Percentiles rank a stretch among this genome's conserved stretches.
These are phyloP conservation scores for Argyresthia albistria DNA, from an alignment of 2,888 invertebrate species.

Conservation along the genomic window DNA sequence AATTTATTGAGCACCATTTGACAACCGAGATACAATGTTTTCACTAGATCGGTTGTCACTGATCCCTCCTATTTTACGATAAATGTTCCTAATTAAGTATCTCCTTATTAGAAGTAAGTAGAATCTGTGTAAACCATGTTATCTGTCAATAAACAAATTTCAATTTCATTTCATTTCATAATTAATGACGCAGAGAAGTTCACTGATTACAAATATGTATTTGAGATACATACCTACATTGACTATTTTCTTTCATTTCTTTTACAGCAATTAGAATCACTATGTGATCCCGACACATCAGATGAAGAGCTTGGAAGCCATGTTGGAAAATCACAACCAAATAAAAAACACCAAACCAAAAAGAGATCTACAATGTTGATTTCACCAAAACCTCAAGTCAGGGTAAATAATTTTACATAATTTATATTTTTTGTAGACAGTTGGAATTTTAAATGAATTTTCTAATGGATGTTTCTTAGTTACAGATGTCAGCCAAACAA, in stretches of 20 bases:
- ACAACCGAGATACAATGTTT: no score
- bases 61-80: no score
- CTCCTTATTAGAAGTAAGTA: no score
- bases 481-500: constrained; percentile 76
- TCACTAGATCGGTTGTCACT: no score
- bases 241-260: background rate
- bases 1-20: no score
- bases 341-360: background rate
- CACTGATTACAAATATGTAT: no score
- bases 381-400: constrained; percentile 37
- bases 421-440: background rate
- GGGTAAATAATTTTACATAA: constrained; percentile 19
- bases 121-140: no score
- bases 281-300: constrained; percentile 73
- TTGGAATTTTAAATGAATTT: background rate
- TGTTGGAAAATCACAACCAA: background rate
- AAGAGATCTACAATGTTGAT: constrained; percentile 14
- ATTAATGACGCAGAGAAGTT: no score
- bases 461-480: background rate
- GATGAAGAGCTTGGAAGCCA: constrained; percentile 30
- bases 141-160: no score
- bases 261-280: constrained; percentile 15
- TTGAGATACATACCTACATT: no score
- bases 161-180: no score
- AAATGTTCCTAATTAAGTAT: no score